Percentiles rank a stretch among this genome's conserved stretches.
Conservation (phyloP, 2,888 invertebrate genomes). For the Andrena marginata region DNA sequence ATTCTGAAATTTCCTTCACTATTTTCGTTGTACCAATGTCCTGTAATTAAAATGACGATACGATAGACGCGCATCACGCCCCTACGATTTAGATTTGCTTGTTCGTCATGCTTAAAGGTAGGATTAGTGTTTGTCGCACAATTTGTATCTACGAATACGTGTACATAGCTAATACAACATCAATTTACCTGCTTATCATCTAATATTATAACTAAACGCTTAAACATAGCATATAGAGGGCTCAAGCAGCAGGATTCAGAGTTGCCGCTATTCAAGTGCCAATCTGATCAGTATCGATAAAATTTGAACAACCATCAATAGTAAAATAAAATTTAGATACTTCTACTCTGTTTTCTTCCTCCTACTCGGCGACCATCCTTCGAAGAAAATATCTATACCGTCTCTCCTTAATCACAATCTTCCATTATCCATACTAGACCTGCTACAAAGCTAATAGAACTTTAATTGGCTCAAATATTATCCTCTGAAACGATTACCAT, state of each 20-base stretch:
- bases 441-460: neutral
- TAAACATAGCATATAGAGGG: conserved; percentile 71
- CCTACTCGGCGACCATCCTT: neutral
- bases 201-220: conserved; percentile 53
- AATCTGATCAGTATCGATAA: neutral
- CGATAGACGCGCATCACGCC: conserved; percentile 6
- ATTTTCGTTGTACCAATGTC: conserved; percentile 12
- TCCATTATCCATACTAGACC: neutral
- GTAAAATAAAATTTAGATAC: neutral
- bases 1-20: neutral
- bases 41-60: conserved; percentile 36
- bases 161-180: conserved; percentile 26
- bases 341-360: neutral
- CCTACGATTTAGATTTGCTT: conserved; percentile 9
- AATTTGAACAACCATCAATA: neutral
- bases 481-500: neutral
- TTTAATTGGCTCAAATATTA: neutral
- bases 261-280: conserved; percentile 51
- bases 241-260: conserved; percentile 67
- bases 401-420: neutral
- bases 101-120: conserved; percentile 7
- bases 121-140: conserved; percentile 20
- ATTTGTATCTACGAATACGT: conserved; percentile 1
- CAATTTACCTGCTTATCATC: conserved; percentile 10
- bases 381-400: neutral